Evolutionary conservation across 2,797 vertebrate species (phyloP), one percentile per base, ranked within the genome.

Genomic region (Lindbergichthys nudifrons): DNA sequence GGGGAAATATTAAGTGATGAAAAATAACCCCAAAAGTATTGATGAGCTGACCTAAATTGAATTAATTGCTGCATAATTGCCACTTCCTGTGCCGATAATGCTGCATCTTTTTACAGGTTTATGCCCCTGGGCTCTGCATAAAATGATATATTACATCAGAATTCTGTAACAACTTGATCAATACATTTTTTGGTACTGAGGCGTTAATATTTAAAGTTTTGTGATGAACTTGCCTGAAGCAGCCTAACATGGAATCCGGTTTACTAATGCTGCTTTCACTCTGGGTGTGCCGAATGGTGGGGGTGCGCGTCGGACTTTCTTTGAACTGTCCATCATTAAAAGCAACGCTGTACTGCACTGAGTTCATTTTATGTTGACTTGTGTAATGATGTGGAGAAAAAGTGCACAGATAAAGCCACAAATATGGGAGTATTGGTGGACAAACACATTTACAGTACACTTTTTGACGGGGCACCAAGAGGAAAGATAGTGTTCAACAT

Each of bases 41-140:
- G 65, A 73, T 67, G 86, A 81, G 78, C 65, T 85, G 82, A 88
- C 64, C 82, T 87, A 71, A 74, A 88, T 90, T 79, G 73, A 88
- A 36, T 9, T 36, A 36, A 36, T 36, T 36, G 78, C 67, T 54
- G 80, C 57, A 16, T 77, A 84, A 85, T 67, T 73, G 80, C 68
- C 57, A 16, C 80, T 64, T 71, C 30, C 26, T 39, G 15, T 1
- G 32, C 14, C 57, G 14, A 13, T 10, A 7, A 15, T 14, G 2
- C 48, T 50, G 57, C 42, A 26, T 26, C 41, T 65, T 1, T 13
- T 2, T 5, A 1, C 26, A n/a, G 47, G 19, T 39, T 21, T 15
- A 32, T 32, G 26, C 14, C 10, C 46, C 18, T 5, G 10, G 19
- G 32, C 13, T 23, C 23, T 26, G 5, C 10, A 2, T 14, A 5